Base-by-base conservation (phyloP, 1,140 invertebrate genomes). In the Leptinotarsa texana region DNA sequence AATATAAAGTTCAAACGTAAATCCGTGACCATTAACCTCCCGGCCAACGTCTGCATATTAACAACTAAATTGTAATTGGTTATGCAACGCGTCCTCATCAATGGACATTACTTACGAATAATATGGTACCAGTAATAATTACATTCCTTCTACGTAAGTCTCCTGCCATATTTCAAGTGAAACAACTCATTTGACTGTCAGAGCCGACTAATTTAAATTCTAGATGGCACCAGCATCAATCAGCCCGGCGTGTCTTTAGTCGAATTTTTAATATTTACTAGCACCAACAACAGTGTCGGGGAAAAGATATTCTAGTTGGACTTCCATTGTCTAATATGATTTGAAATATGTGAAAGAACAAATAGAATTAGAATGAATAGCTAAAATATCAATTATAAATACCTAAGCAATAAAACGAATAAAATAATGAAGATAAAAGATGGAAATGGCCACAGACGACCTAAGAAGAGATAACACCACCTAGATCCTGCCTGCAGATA, bases 111-210 rank as follows among this genome's bases (percentile, higher is more conserved):
- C 13, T 8, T 18, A 57, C 6, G 51, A 57, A 57, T 57, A 13
- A 57, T 57, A 57, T 57, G 51, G 51, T 57, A 57, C 51, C 51
- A 57, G 51, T 57, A 57, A 57, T 57, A 57, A 57, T n/a, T 18
- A 18, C 51, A 57, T 57, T 57, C 51, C 51, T 57, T 57, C n/a
- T 57, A 57, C 51, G 51, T 57, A 17, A 57, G 51, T 57, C 15
- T 18, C 17, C 15, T 57, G 51, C 51, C 51, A 57, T 57, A 57
- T 57, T 57, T 57, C 51, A 57, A 57, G 51, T 18, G 51, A 57
- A 57, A 57, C 51, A 57, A 57, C 4, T 57, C 51, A 57, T 57
- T 57, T 57, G 51, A 57, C 15, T n/a, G 51, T 4, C 17, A 18
- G 51, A 57, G 51, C 51, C 51, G 51, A 15, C 51, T 57, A 17